phyloP scores from a whole-genome alignment of 2,888 invertebrate species.

The Patella pellucida region DNA sequence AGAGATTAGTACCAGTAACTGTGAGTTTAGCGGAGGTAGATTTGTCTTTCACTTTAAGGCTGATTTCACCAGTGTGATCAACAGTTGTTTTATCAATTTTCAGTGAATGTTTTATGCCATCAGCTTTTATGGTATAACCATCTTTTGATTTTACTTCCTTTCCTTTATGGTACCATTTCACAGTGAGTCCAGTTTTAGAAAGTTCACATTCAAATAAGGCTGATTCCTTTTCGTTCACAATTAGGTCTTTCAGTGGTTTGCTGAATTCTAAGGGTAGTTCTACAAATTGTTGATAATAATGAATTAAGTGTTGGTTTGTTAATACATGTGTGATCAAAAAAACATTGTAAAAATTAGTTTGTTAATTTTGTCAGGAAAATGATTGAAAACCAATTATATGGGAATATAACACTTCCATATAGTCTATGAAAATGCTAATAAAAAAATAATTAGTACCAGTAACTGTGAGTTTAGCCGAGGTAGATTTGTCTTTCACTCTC shows the following conservation, averaged over 20 bases:
- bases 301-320: too few relatives aligned
- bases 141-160: slow-evolving; percentile 88
- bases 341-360: too few relatives aligned
- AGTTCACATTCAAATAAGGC: slow-evolving; percentile 91
- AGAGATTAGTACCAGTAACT: slow-evolving; percentile 49
- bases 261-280: slow-evolving; percentile 41
- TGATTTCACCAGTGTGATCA: slow-evolving; percentile 59
- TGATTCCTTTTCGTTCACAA: slow-evolving; percentile 41
- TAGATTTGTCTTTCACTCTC: slow-evolving; percentile 51
- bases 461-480: slow-evolving; percentile 55
- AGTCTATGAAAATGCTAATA: too few relatives aligned
- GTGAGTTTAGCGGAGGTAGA: slow-evolving; percentile 54
- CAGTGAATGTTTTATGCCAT: slow-evolving; percentile 73
- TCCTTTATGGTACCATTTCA: slow-evolving; percentile 85
- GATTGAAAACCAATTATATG: too few relatives aligned
- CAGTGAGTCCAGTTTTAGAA: slow-evolving; percentile 94
- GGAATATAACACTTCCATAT: too few relatives aligned
- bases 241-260: slow-evolving; percentile 34
- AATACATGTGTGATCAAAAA: too few relatives aligned
- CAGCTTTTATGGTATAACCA: slow-evolving; percentile 84
- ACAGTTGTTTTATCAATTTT: slow-evolving; percentile 51
- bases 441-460: slow-evolving; percentile 44
- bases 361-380: too few relatives aligned
- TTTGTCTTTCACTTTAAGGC: slow-evolving; percentile 52
- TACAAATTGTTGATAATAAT: slow-evolving; percentile 21